phyloP scores from a whole-genome alignment of 1,140 invertebrate genomes.

The Drosophila grimshawi region DNA sequence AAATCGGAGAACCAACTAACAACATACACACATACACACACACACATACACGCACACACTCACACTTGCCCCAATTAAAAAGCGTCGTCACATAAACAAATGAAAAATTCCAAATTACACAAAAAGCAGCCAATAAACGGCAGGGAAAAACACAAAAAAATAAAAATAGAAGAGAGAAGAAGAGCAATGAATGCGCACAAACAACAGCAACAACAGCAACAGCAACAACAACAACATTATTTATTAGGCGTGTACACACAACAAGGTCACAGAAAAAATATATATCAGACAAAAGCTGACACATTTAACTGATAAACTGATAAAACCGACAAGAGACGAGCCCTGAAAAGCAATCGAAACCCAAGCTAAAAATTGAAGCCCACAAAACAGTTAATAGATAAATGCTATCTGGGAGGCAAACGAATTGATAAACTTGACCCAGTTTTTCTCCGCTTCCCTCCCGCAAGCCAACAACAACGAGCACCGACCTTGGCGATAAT shows the following conservation, averaged over 20 bases:
- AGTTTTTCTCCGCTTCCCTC: slow-evolving; percentile 40
- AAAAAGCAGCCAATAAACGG: slow-evolving; percentile 38
- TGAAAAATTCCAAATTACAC: slow-evolving; percentile 50
- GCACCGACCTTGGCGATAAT: slow-evolving; percentile 36
- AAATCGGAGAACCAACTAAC: slow-evolving; percentile 37
- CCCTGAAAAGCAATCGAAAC: slow-evolving; percentile 12
- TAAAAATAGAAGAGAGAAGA: not conserved
- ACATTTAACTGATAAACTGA: slow-evolving; percentile 45
- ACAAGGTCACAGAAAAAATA: slow-evolving; percentile 45
- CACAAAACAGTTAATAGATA: slow-evolving; percentile 55
- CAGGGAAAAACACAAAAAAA: slow-evolving; percentile 14
- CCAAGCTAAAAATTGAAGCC: slow-evolving; percentile 26
- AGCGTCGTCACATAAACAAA: slow-evolving; percentile 30
- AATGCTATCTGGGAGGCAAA: slow-evolving; percentile 30
- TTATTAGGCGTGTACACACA: slow-evolving; percentile 34
- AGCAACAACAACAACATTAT: not conserved
- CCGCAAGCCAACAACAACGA: not conserved
- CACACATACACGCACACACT: not conserved
- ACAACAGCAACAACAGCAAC: not conserved
- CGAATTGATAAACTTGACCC: slow-evolving; percentile 73
- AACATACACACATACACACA: slow-evolving; percentile 5
- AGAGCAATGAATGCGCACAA: not conserved
- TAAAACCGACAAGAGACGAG: slow-evolving; percentile 43
- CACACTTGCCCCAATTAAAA: not conserved
- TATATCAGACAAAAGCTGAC: slow-evolving; percentile 45